These are phyloP conservation scores for Leptura quadrifasciata DNA, from an alignment of 2,888 invertebrate species.

Conservation along the genomic window DNA sequence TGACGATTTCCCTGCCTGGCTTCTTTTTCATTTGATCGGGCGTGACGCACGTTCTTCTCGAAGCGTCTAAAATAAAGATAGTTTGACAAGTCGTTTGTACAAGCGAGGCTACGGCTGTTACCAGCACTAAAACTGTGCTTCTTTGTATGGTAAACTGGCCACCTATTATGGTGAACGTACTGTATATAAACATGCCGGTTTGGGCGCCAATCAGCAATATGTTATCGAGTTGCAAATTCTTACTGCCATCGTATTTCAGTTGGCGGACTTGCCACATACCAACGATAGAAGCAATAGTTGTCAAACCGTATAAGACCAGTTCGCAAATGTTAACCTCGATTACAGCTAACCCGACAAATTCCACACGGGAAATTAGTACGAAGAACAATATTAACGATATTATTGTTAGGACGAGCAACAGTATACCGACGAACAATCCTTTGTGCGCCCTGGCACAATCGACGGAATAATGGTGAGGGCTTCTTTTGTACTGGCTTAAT, in stretches of 20 bases:
- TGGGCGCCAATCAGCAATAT: slow-evolving; percentile 90
- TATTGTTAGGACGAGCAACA: slow-evolving; percentile 86
- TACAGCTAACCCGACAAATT: slow-evolving; percentile 56
- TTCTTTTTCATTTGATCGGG: slow-evolving; percentile 83
- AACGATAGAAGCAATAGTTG: slow-evolving; percentile 89
- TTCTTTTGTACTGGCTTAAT: slow-evolving; percentile 79
- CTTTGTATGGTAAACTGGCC: slow-evolving; percentile 78
- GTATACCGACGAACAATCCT: slow-evolving; percentile 84
- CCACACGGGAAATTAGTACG: slow-evolving; percentile 59
- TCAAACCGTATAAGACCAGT: slow-evolving; percentile 88
- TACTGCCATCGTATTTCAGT: slow-evolving; percentile 79
- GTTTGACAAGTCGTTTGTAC: slow-evolving; percentile 89
- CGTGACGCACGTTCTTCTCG: slow-evolving; percentile 85
- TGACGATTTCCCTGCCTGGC: slow-evolving; percentile 90
- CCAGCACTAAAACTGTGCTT: slow-evolving; percentile 76
- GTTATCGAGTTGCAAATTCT: slow-evolving; percentile 79
- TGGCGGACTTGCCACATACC: slow-evolving; percentile 93
- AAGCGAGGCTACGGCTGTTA: slow-evolving; percentile 84
- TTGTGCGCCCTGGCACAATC: slow-evolving; percentile 96
- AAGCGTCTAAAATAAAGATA: slow-evolving; percentile 84
- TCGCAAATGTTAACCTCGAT: slow-evolving; percentile 85
- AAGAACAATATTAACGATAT: slow-evolving; percentile 79
- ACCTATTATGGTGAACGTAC: slow-evolving; percentile 90
- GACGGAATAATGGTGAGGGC: slow-evolving; percentile 91
- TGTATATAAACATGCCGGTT: slow-evolving; percentile 91